Evolutionary conservation across 2,113 vertebrate species (phyloP).

Genomic region (Microtus ochrogaster): DNA sequence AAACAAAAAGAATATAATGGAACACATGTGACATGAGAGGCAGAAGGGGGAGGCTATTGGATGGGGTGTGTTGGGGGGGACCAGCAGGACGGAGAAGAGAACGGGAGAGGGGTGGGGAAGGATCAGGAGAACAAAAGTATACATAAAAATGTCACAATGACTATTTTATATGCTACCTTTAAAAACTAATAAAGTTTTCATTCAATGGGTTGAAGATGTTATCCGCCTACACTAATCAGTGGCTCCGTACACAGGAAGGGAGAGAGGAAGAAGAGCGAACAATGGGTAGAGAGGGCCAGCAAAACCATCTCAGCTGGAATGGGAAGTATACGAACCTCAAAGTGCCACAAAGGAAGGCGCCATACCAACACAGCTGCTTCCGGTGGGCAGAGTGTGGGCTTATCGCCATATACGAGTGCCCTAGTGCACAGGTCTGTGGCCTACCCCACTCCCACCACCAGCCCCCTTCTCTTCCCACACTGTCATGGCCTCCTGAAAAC

Average conservation of each 20-base stretch:
- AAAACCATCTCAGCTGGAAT: not conserved
- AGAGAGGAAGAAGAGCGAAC: not conserved
- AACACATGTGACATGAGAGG: not conserved
- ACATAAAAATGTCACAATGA: not conserved
- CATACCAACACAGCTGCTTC: not conserved
- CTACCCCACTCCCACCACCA: not conserved
- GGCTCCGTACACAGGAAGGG: not conserved
- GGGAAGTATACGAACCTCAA: not conserved
- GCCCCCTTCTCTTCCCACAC: not conserved
- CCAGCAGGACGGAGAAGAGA: not conserved
- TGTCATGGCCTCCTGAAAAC: no score
- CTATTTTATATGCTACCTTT: not conserved
- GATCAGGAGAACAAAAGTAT: not conserved
- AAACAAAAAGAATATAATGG: not conserved
- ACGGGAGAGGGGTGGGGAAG: not conserved
- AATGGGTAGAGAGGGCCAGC: accelerated
- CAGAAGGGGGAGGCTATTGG: not conserved
- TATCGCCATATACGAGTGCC: accelerated
- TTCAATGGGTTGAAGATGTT: not conserved
- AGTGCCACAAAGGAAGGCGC: not conserved
- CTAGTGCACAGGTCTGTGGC: not conserved
- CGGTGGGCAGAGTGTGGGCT: not conserved
- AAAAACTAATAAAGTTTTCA: not conserved
- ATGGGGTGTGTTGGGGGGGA: not conserved
- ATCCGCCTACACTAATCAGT: not conserved